Base-by-base conservation (phyloP, 92 coral and sea anemone genomes). In the Epizoanthus illoricatus region DNA sequence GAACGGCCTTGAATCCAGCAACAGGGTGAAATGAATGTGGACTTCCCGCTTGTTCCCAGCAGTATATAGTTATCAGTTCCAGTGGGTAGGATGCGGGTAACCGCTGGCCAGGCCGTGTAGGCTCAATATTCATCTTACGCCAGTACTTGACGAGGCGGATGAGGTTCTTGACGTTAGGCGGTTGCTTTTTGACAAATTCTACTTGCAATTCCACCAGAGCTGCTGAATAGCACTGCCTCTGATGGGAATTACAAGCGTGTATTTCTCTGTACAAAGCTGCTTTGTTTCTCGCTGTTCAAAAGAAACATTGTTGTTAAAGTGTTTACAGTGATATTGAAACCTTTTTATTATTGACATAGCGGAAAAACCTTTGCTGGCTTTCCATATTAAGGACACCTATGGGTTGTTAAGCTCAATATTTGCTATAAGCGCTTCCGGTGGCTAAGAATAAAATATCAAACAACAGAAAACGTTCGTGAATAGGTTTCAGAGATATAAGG, bases 131-230 rank as follows among this genome's bases (percentile, higher is more conserved):
- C 54, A 81, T 69, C 56, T 88, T 88, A 42, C 79, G 84, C 91
- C 91, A 88, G 88, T 84, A 84, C 74, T 88, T 88, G 28, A 88
- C 91, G 21, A 86, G 80, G 33, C 90, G 92, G 69, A 89, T 89
- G 39, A 90, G 81, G 65, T 86, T 75, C 84, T 90, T 90, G 16
- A 90, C 89, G 43, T 84, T 87, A 8, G 90, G 71, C 21, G 88
- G 90, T 40, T 65, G 33, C 4, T n/a, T 41, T 42, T 76, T 69
- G 36, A 90, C 90, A 54, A 90, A 90, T 15, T 90, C 92, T 16
- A 84, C 79, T 65, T 90, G 84, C 12, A 83, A 36, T 23, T 86
- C 43, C 9, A 61, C 85, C 40, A 85, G 79, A 2, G 92, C 86
- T 13, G 89, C 92, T 23, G 89, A 80, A 56, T 86, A 82, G 71